Evolutionary conservation across 2,113 vertebrate genomes (phyloP).

Genomic region (Callospermophilus lateralis): DNA sequence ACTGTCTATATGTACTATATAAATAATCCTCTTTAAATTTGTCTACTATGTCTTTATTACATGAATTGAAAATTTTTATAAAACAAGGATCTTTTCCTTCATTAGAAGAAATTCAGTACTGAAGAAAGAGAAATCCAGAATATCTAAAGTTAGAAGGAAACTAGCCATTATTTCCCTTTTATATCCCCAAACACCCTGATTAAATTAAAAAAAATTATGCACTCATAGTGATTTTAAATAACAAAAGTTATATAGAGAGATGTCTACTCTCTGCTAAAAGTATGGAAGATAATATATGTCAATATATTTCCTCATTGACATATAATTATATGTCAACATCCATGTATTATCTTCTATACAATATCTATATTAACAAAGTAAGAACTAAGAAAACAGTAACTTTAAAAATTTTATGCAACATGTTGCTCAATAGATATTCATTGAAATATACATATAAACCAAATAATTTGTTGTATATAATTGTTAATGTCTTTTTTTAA

Average conservation of each 20-base stretch:
- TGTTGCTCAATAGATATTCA: neutral
- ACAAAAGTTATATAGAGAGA: neutral
- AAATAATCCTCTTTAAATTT: constrained; percentile 40
- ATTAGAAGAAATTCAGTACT: neutral
- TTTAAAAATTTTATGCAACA: neutral
- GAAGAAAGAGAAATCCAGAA: neutral
- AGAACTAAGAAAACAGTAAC: neutral
- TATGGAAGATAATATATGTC: neutral
- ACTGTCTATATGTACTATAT: neutral
- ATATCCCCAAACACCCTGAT: neutral
- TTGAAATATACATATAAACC: neutral
- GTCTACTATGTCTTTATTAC: neutral
- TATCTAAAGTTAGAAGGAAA: neutral
- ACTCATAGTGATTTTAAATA: neutral
- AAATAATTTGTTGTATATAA: neutral
- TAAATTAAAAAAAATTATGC: neutral
- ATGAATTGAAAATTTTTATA: constrained; percentile 33
- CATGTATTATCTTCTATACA: neutral
- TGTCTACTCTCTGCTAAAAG: neutral
- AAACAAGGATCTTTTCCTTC: neutral
- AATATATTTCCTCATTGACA: too few relatives aligned
- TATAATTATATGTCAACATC: too few relatives aligned
- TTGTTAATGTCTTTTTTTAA: neutral
- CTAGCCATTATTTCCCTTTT: neutral
- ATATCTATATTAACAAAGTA: neutral